A percentile compares a stretch with the other conserved stretches of the same genome.
These are phyloP conservation scores for Dreissena polymorpha DNA, from an alignment of 1,140 invertebrate species.

Conservation along the genomic window DNA sequence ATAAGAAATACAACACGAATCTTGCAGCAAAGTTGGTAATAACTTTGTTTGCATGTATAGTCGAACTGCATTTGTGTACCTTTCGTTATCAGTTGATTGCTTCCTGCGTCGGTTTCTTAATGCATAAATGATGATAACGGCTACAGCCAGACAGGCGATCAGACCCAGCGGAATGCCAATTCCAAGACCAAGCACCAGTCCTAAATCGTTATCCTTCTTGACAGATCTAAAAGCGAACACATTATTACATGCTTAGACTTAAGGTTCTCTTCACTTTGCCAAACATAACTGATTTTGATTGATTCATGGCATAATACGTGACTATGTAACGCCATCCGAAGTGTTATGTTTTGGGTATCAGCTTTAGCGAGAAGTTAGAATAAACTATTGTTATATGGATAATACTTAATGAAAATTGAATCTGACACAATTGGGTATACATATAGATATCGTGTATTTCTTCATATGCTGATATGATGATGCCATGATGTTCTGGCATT, in stretches of 20 bases:
- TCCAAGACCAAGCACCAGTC: slow-evolving; percentile 46
- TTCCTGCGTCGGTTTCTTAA: slow-evolving; percentile 16
- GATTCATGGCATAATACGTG: too few relatives aligned
- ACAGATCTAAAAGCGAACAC: slow-evolving; percentile 34
- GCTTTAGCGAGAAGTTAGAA: too few relatives aligned
- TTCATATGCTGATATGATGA: too few relatives aligned
- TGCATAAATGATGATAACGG: slow-evolving; percentile 35
- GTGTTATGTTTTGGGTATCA: too few relatives aligned
- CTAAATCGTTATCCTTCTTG: slow-evolving; percentile 40
- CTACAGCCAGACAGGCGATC: slow-evolving; percentile 13
- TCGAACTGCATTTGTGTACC: slow-evolving; percentile 13
- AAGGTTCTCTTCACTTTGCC: too few relatives aligned
- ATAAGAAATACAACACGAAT: background rate
- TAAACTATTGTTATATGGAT: too few relatives aligned
- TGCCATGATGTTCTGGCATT: too few relatives aligned
- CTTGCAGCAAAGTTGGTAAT: background rate
- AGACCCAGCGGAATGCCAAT: slow-evolving; percentile 46
- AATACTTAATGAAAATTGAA: too few relatives aligned
- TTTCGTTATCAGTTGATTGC: slow-evolving; percentile 11
- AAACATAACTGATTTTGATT: too few relatives aligned
- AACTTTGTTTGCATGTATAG: background rate
- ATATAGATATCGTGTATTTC: too few relatives aligned
- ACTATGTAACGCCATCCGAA: too few relatives aligned
- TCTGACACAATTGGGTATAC: too few relatives aligned
- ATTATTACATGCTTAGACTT: background rate